Conservation (phyloP, 2,113 vertebrate genomes). For the Heloderma charlesbogerti region DNA sequence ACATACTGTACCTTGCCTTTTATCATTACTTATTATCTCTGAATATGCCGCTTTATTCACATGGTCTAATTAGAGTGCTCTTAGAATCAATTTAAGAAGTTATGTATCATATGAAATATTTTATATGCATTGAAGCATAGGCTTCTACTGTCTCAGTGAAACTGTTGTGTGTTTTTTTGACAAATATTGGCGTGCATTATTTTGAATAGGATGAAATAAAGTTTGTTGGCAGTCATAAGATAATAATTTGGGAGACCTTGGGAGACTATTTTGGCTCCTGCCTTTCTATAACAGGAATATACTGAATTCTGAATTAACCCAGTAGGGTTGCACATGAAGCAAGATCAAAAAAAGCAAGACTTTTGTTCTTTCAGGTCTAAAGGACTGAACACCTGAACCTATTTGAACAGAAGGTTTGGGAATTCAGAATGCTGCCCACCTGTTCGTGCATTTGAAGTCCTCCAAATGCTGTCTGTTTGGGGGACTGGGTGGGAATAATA, state of each 20-base stretch:
- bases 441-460: not conserved
- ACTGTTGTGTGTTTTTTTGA: not conserved
- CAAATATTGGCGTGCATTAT: not conserved
- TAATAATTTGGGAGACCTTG: not conserved
- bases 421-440: not conserved
- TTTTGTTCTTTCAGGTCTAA: not conserved
- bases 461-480: not conserved
- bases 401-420: not conserved
- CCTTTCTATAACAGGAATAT: not conserved
- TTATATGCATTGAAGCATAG: not conserved
- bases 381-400: not conserved
- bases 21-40: not conserved
- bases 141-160: not conserved
- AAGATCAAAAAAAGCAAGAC: not conserved
- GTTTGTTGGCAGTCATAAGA: not conserved
- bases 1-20: not conserved
- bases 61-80: not conserved
- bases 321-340: not conserved
- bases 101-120: not conserved
- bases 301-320: not conserved
- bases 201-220: not conserved
- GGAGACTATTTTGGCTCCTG: not conserved
- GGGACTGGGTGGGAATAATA: not conserved
- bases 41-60: not conserved
- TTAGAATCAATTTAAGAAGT: not conserved